Evolutionary conservation across 2,888 invertebrate species (phyloP).

Genomic region (Drosophila limbata): DNA sequence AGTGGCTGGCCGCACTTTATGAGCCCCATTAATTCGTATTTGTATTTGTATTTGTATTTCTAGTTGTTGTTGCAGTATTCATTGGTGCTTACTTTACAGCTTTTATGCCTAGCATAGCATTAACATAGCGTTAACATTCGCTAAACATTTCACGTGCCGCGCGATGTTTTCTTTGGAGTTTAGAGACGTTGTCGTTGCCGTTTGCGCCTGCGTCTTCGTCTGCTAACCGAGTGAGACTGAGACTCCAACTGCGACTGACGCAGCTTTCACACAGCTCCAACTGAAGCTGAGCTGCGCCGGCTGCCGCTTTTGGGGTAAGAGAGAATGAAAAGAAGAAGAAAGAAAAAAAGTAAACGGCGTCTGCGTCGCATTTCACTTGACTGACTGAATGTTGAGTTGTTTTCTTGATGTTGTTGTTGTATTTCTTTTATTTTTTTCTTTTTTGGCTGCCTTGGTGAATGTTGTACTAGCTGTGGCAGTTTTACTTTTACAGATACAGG

Average conservation of each 20-base stretch:
- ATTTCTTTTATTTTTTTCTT: constrained; percentile 19
- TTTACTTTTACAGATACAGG: constrained; percentile 75
- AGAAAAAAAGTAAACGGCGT: constrained; percentile 76
- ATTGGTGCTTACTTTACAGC: constrained; percentile 59
- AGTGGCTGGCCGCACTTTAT: constrained; percentile 69
- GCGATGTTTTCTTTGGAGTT: constrained; percentile 8
- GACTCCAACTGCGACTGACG: constrained; percentile 42
- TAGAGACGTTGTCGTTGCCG: constrained; percentile 54
- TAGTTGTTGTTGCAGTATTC: constrained; percentile 33
- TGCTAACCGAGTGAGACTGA: constrained; percentile 59
- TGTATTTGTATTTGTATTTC: constrained; percentile 33
- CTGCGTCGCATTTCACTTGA: constrained; percentile 67
- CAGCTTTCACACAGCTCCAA: constrained; percentile 75
- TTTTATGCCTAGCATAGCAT: constrained; percentile 64
- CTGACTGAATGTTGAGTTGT: constrained; percentile 43
- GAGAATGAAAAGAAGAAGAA: constrained; percentile 5
- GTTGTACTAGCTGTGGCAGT: constrained; percentile 59
- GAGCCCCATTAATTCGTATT: constrained; percentile 64
- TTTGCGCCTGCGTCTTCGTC: constrained; percentile 59
- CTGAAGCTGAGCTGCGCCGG: constrained; percentile 52
- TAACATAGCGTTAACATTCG: constrained; percentile 63
- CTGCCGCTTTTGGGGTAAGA: constrained; percentile 31
- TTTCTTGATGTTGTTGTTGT: constrained; percentile 28
- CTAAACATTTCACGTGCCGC: constrained; percentile 72
- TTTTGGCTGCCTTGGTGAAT: constrained; percentile 71